Base-by-base conservation (phyloP, 2,888 invertebrate genomes). In the Sphaeridia pumilis region DNA sequence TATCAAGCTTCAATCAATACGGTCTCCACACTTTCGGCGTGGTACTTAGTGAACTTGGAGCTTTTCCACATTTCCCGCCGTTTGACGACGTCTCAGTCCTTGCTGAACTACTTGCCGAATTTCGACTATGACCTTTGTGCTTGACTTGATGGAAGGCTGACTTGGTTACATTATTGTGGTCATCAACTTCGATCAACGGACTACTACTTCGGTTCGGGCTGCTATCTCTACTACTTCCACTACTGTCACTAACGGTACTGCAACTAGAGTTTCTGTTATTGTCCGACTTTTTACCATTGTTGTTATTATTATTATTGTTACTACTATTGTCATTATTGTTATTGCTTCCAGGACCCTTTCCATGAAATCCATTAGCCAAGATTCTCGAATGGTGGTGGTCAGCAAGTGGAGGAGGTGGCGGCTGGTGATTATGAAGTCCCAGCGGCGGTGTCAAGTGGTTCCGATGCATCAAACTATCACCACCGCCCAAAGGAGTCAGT, bases 11-110 rank as follows among this genome's bases (percentile, higher is more conserved):
- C n/a, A 22, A n/a, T 58, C 44, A 64, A 44, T 64, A 64, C 10
- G 64, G 64, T 49, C 61, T 49, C 64, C 64, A 64, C 17, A 64
- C n/a, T 58, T 64, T 64, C 12, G 58, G 57, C 2, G 64, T 59
- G 7, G 59, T 59, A 49, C 38, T 58, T 22, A 59, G 58, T 10
- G 64, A 60, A 17, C 58, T 38, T 5, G 38, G 17, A 17, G 38
- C 38, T 17, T 38, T 38, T 5, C 12, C 7, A n/a, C n/a, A 38
- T 17, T 38, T 38, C 5, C 20, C 38, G 20, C 20, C 17, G 38
- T 17, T 38, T 5, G 38, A 20, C 5, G 38, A 38, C 5, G n/a
- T n/a, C n/a, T n/a, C n/a, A n/a, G n/a, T n/a, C n/a, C n/a, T n/a
- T n/a, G n/a, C n/a, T n/a, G n/a, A n/a, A 38, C 38, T 38, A 10